Conservation (phyloP, 2,113 vertebrate genomes). For the Cinclus cinclus region DNA sequence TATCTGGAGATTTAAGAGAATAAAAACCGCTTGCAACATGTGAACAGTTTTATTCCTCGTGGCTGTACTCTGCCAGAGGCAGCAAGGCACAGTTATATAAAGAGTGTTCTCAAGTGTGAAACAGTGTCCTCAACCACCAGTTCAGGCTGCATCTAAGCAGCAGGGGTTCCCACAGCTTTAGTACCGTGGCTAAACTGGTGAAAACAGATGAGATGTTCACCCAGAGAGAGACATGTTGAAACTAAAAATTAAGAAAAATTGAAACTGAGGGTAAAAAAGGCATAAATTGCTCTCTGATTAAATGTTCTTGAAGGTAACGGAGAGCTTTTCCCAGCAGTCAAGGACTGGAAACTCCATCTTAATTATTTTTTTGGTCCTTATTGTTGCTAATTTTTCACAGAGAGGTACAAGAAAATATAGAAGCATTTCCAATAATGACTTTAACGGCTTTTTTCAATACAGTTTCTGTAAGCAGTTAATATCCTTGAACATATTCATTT, state of each 20-base stretch:
- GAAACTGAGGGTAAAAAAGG: background rate
- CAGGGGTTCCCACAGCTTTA: background rate
- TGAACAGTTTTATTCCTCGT: background rate
- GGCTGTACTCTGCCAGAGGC: background rate
- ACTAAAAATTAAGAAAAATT: background rate
- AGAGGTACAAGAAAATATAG: background rate
- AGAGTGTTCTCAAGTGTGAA: background rate
- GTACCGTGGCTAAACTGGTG: background rate
- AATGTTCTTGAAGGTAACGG: background rate
- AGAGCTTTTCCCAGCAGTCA: background rate
- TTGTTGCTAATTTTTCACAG: background rate
- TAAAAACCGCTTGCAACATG: background rate
- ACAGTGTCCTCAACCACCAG: background rate
- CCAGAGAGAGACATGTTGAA: background rate
- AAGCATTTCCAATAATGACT: background rate
- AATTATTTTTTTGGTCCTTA: background rate
- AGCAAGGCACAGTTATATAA: background rate
- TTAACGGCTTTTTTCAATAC: background rate
- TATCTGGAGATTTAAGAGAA: background rate
- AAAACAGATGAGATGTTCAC: background rate
- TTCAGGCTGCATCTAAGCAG: background rate
- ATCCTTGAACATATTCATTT: slow-evolving; percentile 18
- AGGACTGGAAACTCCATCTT: background rate
- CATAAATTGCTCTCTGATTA: background rate
- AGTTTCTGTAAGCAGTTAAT: slow-evolving; percentile 10